Conservation (phyloP, 2,888 invertebrate genomes). For the Parnassius glacialis region DNA sequence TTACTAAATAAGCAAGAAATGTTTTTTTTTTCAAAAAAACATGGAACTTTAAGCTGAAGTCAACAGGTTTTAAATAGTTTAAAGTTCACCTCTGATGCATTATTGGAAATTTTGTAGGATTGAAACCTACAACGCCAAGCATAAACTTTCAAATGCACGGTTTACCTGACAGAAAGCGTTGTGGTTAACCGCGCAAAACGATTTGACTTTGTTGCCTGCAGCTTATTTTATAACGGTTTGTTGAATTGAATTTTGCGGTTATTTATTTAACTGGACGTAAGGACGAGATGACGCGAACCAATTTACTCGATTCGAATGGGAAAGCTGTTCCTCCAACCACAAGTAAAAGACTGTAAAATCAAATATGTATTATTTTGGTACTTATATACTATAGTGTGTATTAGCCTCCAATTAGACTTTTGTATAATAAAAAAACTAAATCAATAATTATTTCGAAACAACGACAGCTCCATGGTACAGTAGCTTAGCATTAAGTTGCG, state of each 20-base stretch:
- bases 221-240: conserved; percentile 79
- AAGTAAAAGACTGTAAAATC: conserved; percentile 3
- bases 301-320: conserved; percentile 26
- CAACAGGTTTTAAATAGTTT: too few species aligned
- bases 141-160: conserved; percentile 72
- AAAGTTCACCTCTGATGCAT: conserved; percentile 40
- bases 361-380: not conserved
- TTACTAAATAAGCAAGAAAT: too few species aligned
- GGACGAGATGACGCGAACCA: conserved; percentile 42
- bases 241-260: conserved; percentile 80
- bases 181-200: conserved; percentile 78
- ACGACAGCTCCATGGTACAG: too few species aligned
- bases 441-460: too few species aligned
- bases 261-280: conserved; percentile 72
- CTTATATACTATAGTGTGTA: too few species aligned
- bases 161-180: conserved; percentile 68
- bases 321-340: conserved; percentile 18
- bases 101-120: conserved; percentile 61
- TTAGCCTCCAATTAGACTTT: too few species aligned
- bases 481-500: too few species aligned
- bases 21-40: too few species aligned
- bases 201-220: conserved; percentile 74
- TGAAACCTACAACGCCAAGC: conserved; percentile 55
- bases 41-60: too few species aligned
- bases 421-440: too few species aligned